phyloP scores from a whole-genome alignment of 2,888 invertebrate species.

The Agelastica alni region DNA sequence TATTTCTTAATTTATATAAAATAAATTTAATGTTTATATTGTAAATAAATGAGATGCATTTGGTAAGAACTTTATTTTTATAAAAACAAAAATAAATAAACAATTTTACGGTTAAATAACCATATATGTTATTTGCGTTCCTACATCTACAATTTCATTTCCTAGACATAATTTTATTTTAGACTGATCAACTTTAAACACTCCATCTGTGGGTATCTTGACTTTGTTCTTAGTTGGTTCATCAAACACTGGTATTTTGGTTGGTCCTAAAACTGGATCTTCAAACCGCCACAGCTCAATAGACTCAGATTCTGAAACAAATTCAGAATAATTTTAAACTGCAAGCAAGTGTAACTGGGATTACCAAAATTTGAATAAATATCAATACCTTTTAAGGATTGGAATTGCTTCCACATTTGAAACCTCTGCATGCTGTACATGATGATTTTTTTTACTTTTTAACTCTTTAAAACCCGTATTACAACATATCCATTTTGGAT shows the following conservation, averaged over 20 bases:
- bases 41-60: not conserved
- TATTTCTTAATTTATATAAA: too few species aligned
- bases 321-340: too few species aligned
- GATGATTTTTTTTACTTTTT: too few species aligned
- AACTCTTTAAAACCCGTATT: too few species aligned
- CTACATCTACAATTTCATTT: conserved; percentile 59
- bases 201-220: conserved; percentile 56
- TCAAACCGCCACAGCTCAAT: conserved; percentile 77
- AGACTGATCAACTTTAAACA: conserved; percentile 60
- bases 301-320: conserved; percentile 61
- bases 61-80: not conserved
- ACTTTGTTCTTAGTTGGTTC: conserved; percentile 68
- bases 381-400: too few species aligned
- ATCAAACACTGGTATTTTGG: conserved; percentile 73
- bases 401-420: too few species aligned
- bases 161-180: conserved; percentile 56
- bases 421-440: too few species aligned
- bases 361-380: too few species aligned
- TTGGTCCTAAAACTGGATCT: conserved; percentile 76
- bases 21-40: too few species aligned
- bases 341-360: too few species aligned
- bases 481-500: too few species aligned
- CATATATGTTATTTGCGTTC: conserved; percentile 50
- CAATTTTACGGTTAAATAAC: conserved; percentile 30
- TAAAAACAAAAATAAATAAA: conserved; percentile 14